These are phyloP conservation scores for Eueremaeus valkanovi DNA, from an alignment of 2,888 invertebrate species.

Conservation along the genomic window DNA sequence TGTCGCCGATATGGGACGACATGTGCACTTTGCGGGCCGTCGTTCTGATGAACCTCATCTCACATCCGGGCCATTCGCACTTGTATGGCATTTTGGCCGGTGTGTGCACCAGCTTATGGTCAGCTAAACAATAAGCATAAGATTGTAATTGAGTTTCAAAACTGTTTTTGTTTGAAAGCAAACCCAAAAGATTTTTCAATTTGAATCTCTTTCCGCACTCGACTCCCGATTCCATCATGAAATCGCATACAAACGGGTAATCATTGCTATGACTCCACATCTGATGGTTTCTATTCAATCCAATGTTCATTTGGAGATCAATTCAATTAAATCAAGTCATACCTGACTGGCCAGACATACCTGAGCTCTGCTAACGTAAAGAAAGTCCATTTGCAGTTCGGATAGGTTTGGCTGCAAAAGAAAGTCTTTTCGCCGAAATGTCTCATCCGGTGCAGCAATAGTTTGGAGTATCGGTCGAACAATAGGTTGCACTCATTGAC, in stretches of 20 bases:
- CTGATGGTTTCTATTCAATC: slow-evolving; percentile 8
- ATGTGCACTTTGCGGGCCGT: not conserved
- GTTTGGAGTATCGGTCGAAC: not conserved
- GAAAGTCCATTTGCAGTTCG: slow-evolving; percentile 14
- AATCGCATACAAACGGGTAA: not conserved
- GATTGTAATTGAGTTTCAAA: too few relatives aligned
- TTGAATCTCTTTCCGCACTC: not conserved
- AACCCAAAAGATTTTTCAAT: slow-evolving; percentile 22
- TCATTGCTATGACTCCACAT: not conserved
- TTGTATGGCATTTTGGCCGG: not conserved
- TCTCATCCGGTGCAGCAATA: not conserved
- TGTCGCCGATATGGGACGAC: not conserved
- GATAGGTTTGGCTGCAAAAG: not conserved
- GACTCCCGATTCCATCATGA: too few relatives aligned
- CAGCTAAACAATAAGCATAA: not conserved
- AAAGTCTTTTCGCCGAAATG: slow-evolving; percentile 16
- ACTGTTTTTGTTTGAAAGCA: not conserved
- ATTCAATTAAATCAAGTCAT: too few relatives aligned
- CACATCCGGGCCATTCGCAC: slow-evolving; percentile 25
- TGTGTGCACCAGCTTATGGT: not conserved
- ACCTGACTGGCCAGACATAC: not conserved
- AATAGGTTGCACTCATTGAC: not conserved
- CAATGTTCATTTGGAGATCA: too few relatives aligned
- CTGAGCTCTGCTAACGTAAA: slow-evolving; percentile 1
- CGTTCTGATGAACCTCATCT: not conserved